Base-by-base conservation (phyloP, 2,113 vertebrate genomes). In the Psittacula cyanocephala region DNA sequence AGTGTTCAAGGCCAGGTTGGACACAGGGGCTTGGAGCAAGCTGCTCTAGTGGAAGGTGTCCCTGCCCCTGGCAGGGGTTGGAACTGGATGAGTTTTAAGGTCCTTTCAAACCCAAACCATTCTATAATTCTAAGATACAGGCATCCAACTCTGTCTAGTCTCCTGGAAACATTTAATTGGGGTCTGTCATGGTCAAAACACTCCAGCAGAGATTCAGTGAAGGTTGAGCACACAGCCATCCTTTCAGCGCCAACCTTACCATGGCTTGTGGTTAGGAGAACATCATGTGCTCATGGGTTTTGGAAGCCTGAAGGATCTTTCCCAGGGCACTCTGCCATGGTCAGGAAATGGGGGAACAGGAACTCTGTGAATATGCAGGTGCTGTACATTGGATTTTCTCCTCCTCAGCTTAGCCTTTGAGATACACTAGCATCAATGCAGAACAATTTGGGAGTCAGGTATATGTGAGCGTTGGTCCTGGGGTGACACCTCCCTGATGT, bases 241-340 rank as follows among this genome's bases (percentile, higher is more conserved):
- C 37, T 33, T 3, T 13, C 17, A 20, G 59, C 50, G 27, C 44
- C 76, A 9, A 10, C 12, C 33, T 41, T 27, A 13, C 37, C 0
- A 0, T 31, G 88, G 52, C 10, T 19, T 28, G 22, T 31, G 64
- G 24, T 25, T 5, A 46, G 50, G 80, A 37, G 72, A 52, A 4
- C 17, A 24, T 24, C 0, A 0, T 16, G 41, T 43, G 71, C 25
- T 59, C 31, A 0, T 27, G 33, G 25, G 17, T 46, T 64, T 79
- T 49, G 13, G 29, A 70, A 33, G 10, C n/a, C 72, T 37, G 43
- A 39, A 84, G 44, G 24, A 20, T 75, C 41, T 91, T 77, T 62
- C 37, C 41, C 41, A 55, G 43, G 60, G 39, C 78, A 31, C 31
- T 24, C 28, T 83, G 22, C 27, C 23, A 4, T 39, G 28, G 24